A percentile compares a stretch with the other conserved stretches of the same genome.
phyloP scores from a whole-genome alignment of 2,888 invertebrate genomes.

The Amphipoea lucens region DNA sequence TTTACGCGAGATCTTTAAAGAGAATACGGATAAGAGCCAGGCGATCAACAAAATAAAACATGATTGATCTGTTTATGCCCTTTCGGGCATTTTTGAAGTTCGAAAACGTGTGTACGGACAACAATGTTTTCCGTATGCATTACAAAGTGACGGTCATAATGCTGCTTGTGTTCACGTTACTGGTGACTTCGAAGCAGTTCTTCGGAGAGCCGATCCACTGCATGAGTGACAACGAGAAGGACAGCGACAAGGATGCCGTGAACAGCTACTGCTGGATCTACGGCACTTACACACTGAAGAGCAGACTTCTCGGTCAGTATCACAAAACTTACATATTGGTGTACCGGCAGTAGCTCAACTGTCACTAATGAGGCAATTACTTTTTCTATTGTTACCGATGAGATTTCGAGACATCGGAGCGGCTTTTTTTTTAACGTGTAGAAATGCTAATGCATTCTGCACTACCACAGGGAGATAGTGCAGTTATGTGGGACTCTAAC shows the following conservation, averaged over 20 bases:
- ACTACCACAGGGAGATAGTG: too few species aligned
- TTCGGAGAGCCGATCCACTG: conserved; percentile 96
- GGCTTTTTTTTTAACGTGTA: neutral
- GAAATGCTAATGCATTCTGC: too few species aligned
- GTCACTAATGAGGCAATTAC: too few species aligned
- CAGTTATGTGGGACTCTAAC: too few species aligned
- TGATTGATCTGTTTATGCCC: conserved; percentile 92
- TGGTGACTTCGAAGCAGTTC: conserved; percentile 95
- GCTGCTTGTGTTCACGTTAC: conserved; percentile 93
- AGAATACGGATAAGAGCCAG: neutral
- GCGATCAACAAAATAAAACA: conserved; percentile 25
- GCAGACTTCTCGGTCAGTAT: conserved; percentile 62
- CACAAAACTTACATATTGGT: neutral
- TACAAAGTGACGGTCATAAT: conserved; percentile 93
- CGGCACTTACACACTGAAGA: conserved; percentile 92
- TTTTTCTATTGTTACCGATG: too few species aligned
- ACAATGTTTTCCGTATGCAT: conserved; percentile 93
- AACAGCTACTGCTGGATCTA: conserved; percentile 95
- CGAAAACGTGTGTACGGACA: conserved; percentile 93
- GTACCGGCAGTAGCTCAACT: too few species aligned
- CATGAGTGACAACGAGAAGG: conserved; percentile 87
- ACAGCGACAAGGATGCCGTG: conserved; percentile 90
- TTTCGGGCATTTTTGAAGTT: conserved; percentile 92
- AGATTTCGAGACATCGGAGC: too few species aligned
- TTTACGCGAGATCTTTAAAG: neutral